Percentiles rank a stretch among this genome's conserved stretches.
Evolutionary conservation across 1,140 invertebrate genomes (phyloP).

Genomic region (Drosophila bocqueti): DNA sequence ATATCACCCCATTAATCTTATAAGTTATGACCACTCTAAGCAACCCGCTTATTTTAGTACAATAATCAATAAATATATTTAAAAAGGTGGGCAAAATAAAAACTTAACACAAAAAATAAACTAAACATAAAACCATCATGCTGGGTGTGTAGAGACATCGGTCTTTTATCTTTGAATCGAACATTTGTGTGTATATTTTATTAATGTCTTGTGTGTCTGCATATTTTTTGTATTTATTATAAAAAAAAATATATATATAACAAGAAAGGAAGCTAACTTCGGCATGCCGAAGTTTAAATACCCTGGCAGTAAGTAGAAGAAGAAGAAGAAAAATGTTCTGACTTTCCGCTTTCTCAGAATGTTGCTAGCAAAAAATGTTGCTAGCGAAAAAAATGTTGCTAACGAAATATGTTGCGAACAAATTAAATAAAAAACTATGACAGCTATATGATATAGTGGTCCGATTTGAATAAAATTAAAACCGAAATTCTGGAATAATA

Average conservation of each 20-base stretch:
- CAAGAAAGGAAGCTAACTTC: no score
- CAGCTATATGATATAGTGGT: no score
- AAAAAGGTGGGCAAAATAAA: slow-evolving; percentile 23
- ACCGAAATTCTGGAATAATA: no score
- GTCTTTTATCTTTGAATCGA: slow-evolving; percentile 29
- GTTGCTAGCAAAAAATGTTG: no score
- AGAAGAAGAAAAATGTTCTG: no score
- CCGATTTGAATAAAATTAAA: no score
- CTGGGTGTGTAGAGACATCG: slow-evolving; percentile 5
- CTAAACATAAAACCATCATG: slow-evolving; percentile 12
- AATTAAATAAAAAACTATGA: no score
- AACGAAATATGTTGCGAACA: no score
- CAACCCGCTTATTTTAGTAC: not conserved
- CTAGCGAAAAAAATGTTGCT: no score
- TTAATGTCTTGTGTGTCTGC: slow-evolving; percentile 2
- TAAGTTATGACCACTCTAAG: not conserved
- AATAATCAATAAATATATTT: slow-evolving; percentile 9
- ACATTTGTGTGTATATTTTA: slow-evolving; percentile 19
- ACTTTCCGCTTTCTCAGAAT: no score
- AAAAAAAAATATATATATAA: not conserved
- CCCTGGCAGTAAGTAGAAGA: no score
- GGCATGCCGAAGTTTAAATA: no score
- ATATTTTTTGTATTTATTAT: slow-evolving; percentile 28
- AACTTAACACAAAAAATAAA: slow-evolving; percentile 6
- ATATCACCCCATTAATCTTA: not conserved